Percentiles rank a stretch among this genome's conserved stretches.
Conservation (phyloP, 2,888 invertebrate genomes). For the Bimastos eiseni region DNA sequence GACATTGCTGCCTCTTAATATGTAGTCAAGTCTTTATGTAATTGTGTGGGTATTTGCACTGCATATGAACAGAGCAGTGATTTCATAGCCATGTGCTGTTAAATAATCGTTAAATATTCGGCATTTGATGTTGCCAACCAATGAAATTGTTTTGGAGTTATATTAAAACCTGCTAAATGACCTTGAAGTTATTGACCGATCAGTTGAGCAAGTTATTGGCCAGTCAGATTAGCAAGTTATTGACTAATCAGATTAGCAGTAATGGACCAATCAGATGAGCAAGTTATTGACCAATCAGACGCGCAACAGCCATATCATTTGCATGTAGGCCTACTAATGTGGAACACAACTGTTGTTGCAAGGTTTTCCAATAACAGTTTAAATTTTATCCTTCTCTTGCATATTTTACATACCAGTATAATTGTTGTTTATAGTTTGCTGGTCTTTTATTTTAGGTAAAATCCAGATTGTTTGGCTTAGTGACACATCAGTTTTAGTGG, state of each 20-base stretch:
- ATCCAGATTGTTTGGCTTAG: slow-evolving; percentile 26
- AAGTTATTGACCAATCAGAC: not conserved
- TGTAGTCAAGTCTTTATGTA: too few relatives aligned
- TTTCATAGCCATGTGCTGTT: too few relatives aligned
- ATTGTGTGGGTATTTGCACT: too few relatives aligned
- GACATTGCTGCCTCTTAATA: too few relatives aligned
- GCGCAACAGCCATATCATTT: not conserved
- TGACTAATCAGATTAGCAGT: too few relatives aligned
- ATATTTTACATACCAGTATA: not conserved
- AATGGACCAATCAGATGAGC: too few relatives aligned
- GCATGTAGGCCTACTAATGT: not conserved
- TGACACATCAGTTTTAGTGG: not conserved
- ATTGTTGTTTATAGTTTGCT: not conserved
- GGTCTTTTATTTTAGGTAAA: not conserved
- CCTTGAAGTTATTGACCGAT: not conserved
- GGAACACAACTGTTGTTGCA: not conserved
- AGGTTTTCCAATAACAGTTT: too few relatives aligned
- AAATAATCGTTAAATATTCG: too few relatives aligned
- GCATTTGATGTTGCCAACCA: not conserved
- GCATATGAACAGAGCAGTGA: too few relatives aligned
- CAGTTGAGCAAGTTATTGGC: too few relatives aligned
- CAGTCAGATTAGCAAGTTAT: too few relatives aligned
- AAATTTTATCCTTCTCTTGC: too few relatives aligned
- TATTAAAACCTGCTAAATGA: not conserved
- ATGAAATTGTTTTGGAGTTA: not conserved